These are phyloP conservation scores for Crotalus viridis DNA, from an alignment of 2,113 vertebrate genomes.

Conservation along the genomic window DNA sequence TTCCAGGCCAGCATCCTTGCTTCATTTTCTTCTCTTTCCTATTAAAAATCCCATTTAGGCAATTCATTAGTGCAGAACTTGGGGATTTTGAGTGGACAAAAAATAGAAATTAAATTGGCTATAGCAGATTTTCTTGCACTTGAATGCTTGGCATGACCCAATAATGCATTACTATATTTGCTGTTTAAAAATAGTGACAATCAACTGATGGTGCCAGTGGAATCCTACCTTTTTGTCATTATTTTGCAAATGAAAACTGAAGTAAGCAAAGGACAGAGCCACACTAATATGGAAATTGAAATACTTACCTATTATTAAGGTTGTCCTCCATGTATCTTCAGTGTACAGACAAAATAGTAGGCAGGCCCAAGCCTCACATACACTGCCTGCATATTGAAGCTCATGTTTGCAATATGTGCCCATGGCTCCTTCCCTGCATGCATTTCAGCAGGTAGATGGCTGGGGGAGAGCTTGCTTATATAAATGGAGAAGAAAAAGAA, in stretches of 20 bases:
- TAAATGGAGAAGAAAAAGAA: neutral
- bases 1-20: neutral
- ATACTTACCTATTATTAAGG: neutral
- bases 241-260: neutral
- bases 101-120: neutral
- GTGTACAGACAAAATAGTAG: neutral
- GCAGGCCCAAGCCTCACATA: neutral
- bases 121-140: constrained; percentile 6
- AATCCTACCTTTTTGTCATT: neutral
- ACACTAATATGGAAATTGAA: neutral
- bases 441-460: neutral
- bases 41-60: neutral
- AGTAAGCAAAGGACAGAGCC: neutral
- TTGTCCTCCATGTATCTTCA: neutral
- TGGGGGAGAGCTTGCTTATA: neutral
- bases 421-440: neutral
- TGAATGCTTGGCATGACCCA: neutral
- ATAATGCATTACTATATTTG: neutral
- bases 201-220: neutral
- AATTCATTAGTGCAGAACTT: neutral
- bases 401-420: neutral
- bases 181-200: neutral
- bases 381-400: neutral
- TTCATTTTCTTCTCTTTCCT: neutral
- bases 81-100: neutral